Evolutionary conservation across 2,888 invertebrate species (phyloP).

Genomic region (Lepidocyrtinus sp.): DNA sequence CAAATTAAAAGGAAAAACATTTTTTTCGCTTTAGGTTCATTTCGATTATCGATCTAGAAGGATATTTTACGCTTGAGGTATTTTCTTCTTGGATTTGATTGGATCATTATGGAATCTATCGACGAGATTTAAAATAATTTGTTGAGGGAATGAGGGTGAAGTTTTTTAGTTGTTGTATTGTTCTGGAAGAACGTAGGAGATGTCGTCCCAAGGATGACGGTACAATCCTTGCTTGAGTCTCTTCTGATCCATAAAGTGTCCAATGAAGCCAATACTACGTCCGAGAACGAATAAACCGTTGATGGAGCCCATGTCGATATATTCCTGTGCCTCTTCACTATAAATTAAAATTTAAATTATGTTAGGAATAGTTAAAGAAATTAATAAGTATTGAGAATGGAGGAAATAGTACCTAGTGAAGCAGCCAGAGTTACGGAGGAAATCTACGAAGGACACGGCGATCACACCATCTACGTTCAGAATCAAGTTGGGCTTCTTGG

Average conservation of each 20-base stretch:
- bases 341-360: constrained; percentile 60
- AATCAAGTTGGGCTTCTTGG: constrained; percentile 99
- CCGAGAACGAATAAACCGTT: constrained; percentile 99
- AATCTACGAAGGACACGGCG: constrained; percentile 97
- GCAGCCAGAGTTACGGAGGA: constrained; percentile 93
- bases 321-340: constrained; percentile 97
- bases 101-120: too few relatives aligned
- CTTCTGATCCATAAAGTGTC: constrained; percentile 98
- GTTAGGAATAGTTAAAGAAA: not conserved
- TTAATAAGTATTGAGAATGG: not conserved
- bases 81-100: too few relatives aligned
- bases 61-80: too few relatives aligned
- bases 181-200: constrained; percentile 88
- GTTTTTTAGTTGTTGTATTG: constrained; percentile 75
- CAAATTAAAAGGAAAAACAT: constrained; percentile 3
- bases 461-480: constrained; percentile 99
- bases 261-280: constrained; percentile 98
- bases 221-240: constrained; percentile 98
- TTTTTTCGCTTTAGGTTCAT: too few relatives aligned
- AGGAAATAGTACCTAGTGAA: constrained; percentile 83
- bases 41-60: too few relatives aligned
- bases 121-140: not conserved
- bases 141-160: too few relatives aligned
- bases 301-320: constrained; percentile 96
- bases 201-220: constrained; percentile 99